A percentile compares a stretch with the other conserved stretches of the same genome.
phyloP scores from a whole-genome alignment of 2,797 vertebrate genomes.

The Gymnothorax reevesii region DNA sequence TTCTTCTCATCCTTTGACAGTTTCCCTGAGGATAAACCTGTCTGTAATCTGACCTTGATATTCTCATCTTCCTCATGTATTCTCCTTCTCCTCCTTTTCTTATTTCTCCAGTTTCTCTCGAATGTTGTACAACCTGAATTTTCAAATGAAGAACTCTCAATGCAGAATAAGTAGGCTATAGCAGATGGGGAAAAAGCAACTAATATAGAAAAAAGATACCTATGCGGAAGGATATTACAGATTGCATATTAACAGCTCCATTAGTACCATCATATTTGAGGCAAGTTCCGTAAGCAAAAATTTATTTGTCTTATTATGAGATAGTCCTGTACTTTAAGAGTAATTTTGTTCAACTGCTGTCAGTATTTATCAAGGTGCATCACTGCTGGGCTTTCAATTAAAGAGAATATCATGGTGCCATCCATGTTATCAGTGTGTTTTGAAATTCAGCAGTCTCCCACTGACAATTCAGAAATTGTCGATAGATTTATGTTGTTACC shows the following conservation, averaged over 20 bases:
- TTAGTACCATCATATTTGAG: slow-evolving; percentile 4
- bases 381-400: neutral
- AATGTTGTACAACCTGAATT: neutral
- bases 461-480: neutral
- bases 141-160: neutral
- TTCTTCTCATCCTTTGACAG: too few species aligned
- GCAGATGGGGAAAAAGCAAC: neutral
- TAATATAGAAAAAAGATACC: neutral
- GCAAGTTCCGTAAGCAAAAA: too few species aligned
- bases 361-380: neutral
- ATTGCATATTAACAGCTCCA: slow-evolving; percentile 8
- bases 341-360: neutral
- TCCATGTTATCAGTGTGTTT: neutral
- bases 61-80: too few species aligned
- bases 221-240: neutral
- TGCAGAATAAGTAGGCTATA: neutral
- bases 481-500: neutral
- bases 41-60: too few species aligned
- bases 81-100: too few species aligned
- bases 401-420: neutral
- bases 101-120: neutral
- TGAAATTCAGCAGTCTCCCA: neutral
- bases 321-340: neutral
- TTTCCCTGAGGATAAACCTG: neutral
- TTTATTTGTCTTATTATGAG: too few species aligned